phyloP scores from a whole-genome alignment of 2,797 vertebrate species.

The Chiroxiphia lanceolata region DNA sequence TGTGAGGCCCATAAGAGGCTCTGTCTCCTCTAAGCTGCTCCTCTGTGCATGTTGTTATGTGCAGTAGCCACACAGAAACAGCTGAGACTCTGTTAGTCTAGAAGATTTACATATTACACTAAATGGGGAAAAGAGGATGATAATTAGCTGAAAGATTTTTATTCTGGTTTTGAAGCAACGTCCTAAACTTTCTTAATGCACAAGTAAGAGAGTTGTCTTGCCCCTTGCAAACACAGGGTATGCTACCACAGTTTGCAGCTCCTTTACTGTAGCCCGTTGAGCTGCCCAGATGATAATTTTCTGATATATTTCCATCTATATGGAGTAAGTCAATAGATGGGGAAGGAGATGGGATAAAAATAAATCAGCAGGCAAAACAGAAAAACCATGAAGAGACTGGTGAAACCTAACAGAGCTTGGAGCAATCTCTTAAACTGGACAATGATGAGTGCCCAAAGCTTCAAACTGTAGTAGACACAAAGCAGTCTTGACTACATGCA shows the following conservation, averaged over 20 bases:
- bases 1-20: background rate
- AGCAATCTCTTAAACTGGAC: background rate
- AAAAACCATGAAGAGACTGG: background rate
- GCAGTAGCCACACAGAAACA: background rate
- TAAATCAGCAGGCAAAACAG: background rate
- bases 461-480: background rate
- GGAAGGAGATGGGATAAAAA: background rate
- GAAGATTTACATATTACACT: background rate
- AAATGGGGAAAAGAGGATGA: background rate
- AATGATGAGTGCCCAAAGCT: background rate
- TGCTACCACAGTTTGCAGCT: background rate
- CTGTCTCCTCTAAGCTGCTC: background rate
- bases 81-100: background rate
- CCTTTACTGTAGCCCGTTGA: background rate
- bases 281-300: background rate
- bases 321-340: background rate
- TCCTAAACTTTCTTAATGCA: background rate
- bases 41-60: rapidly evolving
- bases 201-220: background rate
- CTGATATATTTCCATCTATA: background rate
- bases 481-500: background rate
- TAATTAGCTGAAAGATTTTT: background rate
- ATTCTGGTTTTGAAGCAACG: background rate
- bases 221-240: background rate
- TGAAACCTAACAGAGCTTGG: background rate